Evolutionary conservation across 1,140 invertebrate species (phyloP), one percentile per base, ranked within the genome.

Genomic region (Drosophila albomicans): DNA sequence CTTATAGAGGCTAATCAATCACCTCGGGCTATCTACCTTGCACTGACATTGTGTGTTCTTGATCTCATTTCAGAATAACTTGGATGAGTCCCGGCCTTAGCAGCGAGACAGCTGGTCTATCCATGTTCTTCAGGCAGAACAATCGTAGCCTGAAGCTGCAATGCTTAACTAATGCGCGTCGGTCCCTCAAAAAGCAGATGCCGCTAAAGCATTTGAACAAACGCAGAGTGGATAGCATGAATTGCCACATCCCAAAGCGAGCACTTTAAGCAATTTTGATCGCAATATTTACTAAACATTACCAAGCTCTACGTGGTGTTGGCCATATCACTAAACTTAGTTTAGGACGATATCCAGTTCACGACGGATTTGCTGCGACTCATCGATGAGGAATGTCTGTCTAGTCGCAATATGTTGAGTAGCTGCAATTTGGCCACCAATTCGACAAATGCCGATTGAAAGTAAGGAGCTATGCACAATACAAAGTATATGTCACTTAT

Each of bases 301-400:
- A 15, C 15, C 15, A 15, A 15, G 15, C 15, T 15, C 15, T 15
- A 15, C 64, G 49, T 76, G n/a, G 81, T 92, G 78, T n/a, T 93
- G 94, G 75, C 49, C 93, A 86, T 95, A 51, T 94, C 93, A 13
- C 78, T 95, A 8, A 93, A 94, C 59, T 93, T 95, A 49, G 90
- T 93, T 25, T 92, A 94, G 69, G 93, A 94, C 32, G 90, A 93
- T 30, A 94, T 95, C 11, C 94, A 95, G 62, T 72, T 95, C 20
- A 25, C 20, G 3, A 90, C 93, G 13, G 35, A 38, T 38, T 38
- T 38, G 35, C 6, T 38, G 7, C 35, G 35, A 8, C 35, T 38
- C 35, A 38, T 38, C 8, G 35, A 93, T 75, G 95, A 96, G 91
- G 95, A 94, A 10, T 94, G 94, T 80, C 78, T 95, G 20, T 94